phyloP scores from a whole-genome alignment of 2,888 invertebrate species.

The Furcula furcula region DNA sequence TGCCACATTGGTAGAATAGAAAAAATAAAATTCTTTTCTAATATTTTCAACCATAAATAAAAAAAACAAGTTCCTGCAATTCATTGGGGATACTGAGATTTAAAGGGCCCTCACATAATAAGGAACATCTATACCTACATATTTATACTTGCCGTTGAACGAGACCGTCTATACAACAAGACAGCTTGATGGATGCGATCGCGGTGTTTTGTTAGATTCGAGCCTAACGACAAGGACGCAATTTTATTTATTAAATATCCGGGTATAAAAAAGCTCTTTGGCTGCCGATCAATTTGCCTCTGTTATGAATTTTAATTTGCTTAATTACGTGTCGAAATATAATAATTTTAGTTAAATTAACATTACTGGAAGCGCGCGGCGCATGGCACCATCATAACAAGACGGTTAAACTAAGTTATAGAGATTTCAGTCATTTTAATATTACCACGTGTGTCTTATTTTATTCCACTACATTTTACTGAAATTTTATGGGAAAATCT shows the following conservation, averaged over 20 bases:
- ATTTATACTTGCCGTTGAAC: slow-evolving; percentile 41
- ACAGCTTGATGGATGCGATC: slow-evolving; percentile 70
- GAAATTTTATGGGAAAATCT: no score
- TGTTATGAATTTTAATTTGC: no score
- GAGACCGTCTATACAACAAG: slow-evolving; percentile 63
- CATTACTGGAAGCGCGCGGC: no score
- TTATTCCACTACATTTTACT: no score
- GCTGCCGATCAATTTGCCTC: slow-evolving; percentile 11
- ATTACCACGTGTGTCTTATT: no score
- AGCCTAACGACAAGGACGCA: slow-evolving; percentile 50
- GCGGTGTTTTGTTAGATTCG: slow-evolving; percentile 59
- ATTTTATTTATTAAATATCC: slow-evolving; percentile 49
- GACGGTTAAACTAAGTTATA: no score
- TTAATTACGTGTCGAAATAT: no score
- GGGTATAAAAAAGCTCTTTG: slow-evolving; percentile 27
- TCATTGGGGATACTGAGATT: slow-evolving; percentile 45
- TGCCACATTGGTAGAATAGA: no score
- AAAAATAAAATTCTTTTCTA: slow-evolving; percentile 4
- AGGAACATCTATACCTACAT: slow-evolving; percentile 46
- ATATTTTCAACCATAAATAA: slow-evolving; percentile 14
- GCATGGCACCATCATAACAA: no score
- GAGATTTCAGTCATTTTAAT: no score
- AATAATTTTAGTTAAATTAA: no score
- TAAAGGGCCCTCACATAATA: slow-evolving; percentile 54
- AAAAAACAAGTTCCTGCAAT: slow-evolving; percentile 36